Percentiles rank a stretch among this genome's conserved stretches.
phyloP scores from a whole-genome alignment of 1,140 invertebrate species.

The Aethina tumida region DNA sequence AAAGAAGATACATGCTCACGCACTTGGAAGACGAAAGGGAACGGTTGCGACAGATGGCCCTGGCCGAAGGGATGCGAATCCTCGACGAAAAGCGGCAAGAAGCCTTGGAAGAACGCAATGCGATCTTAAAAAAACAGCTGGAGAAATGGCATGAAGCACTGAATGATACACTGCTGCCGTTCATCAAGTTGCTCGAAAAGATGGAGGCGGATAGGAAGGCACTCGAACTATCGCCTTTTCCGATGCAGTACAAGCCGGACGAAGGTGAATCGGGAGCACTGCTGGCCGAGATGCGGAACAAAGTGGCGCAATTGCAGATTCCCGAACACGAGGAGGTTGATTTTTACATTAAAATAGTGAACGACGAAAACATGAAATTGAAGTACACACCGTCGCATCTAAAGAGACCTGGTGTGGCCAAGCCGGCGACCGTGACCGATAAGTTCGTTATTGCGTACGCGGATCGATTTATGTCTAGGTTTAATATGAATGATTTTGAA shows the following conservation, averaged over 20 bases:
- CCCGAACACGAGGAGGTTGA: constrained; percentile 10
- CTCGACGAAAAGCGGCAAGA: constrained; percentile 13
- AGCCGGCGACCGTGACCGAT: constrained; percentile 22
- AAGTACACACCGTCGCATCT: constrained; percentile 22
- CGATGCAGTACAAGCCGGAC: constrained; percentile 9
- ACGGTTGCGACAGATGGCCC: constrained; percentile 31
- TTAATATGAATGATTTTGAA: constrained; percentile 33
- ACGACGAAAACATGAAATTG: constrained; percentile 13
- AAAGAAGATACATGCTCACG: constrained; percentile 28
- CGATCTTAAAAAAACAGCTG: constrained; percentile 14
- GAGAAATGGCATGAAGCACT: constrained; percentile 15
- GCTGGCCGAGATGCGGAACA: constrained; percentile 11
- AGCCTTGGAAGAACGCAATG: constrained; percentile 12
- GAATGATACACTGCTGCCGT: constrained; percentile 7
- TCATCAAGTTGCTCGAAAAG: constrained; percentile 6
- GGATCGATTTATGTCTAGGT: constrained; percentile 34
- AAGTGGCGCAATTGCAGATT: constrained; percentile 12
- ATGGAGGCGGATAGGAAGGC: constrained; percentile 12
- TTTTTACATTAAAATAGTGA: constrained; percentile 13
- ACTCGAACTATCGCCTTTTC: constrained; percentile 24
- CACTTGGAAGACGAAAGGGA: constrained; percentile 33
- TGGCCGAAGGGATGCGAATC: constrained; percentile 26
- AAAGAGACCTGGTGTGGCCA: constrained; percentile 8
- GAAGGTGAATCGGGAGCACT: constrained; percentile 17
- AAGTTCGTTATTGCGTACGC: constrained; percentile 25